phyloP scores from a whole-genome alignment of 2,888 invertebrate species.

The Callimorpha dominula region DNA sequence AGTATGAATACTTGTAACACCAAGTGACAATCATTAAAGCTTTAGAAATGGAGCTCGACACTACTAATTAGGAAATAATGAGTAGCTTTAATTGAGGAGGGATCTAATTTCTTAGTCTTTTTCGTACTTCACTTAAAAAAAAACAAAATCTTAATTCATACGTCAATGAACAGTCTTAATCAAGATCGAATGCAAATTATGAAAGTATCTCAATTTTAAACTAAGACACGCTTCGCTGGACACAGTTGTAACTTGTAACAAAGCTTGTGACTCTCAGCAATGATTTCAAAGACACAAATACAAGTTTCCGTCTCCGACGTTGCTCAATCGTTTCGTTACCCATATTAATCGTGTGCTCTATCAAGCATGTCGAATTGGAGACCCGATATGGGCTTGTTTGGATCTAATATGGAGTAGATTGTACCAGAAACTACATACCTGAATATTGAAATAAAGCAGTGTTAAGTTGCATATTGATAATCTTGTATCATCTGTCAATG shows the following conservation, averaged over 20 bases:
- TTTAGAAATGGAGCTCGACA: too few relatives aligned
- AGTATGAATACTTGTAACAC: not conserved
- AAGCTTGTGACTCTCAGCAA: not conserved
- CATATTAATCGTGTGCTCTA: conserved; percentile 43
- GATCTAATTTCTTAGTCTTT: not conserved
- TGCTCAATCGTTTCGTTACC: conserved; percentile 20
- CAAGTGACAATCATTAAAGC: not conserved
- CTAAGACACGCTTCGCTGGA: not conserved
- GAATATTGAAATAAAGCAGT: conserved; percentile 2
- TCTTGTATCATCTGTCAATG: not conserved
- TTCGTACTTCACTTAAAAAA: too few relatives aligned
- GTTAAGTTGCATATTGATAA: not conserved
- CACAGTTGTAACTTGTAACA: not conserved
- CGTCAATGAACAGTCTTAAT: not conserved
- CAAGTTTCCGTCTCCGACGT: not conserved
- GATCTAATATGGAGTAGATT: conserved; percentile 17
- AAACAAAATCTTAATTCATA: too few relatives aligned
- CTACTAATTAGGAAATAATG: not conserved
- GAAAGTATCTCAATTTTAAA: not conserved
- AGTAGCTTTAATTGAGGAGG: too few relatives aligned
- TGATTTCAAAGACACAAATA: conserved; percentile 8
- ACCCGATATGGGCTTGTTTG: conserved; percentile 31
- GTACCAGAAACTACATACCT: conserved; percentile 10
- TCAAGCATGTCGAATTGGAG: conserved; percentile 44
- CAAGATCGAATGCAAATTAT: not conserved